phyloP scores from a whole-genome alignment of 2,797 vertebrate genomes.

The Spatula clypeata region DNA sequence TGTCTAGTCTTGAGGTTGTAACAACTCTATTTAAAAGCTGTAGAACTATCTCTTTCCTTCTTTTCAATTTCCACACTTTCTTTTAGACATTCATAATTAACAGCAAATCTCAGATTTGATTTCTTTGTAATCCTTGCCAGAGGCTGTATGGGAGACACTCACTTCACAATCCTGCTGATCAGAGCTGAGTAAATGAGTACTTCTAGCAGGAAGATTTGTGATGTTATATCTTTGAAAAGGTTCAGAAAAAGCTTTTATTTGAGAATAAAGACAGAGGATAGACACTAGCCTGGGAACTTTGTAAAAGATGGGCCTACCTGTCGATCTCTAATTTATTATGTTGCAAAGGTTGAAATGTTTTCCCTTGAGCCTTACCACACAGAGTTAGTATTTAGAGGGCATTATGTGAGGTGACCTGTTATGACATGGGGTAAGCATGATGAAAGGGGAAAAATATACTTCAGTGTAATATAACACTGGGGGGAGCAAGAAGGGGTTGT shows the following conservation, averaged over 20 bases:
- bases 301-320: constrained; percentile 3
- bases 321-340: constrained; percentile 16
- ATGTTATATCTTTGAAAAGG: constrained; percentile 12
- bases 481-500: neutral
- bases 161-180: constrained; percentile 25
- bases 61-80: constrained; percentile 19
- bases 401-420: constrained; percentile 24
- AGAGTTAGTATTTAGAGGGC: constrained; percentile 39
- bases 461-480: neutral
- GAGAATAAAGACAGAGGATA: constrained; percentile 29
- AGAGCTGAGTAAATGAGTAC: constrained; percentile 34
- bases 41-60: neutral
- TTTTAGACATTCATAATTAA: constrained; percentile 57
- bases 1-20: neutral
- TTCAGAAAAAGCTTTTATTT: constrained; percentile 46
- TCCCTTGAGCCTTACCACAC: neutral
- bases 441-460: neutral
- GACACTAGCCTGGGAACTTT: constrained; percentile 1
- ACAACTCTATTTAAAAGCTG: neutral
- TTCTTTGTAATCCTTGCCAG: constrained; percentile 44
- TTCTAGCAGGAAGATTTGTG: neutral
- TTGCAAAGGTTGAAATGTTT: constrained; percentile 6
- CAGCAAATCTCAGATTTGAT: constrained; percentile 40
- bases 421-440: neutral
- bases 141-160: neutral